phyloP scores from a whole-genome alignment of 2,113 vertebrate genomes.

The Tychaedon coryphoeus region DNA sequence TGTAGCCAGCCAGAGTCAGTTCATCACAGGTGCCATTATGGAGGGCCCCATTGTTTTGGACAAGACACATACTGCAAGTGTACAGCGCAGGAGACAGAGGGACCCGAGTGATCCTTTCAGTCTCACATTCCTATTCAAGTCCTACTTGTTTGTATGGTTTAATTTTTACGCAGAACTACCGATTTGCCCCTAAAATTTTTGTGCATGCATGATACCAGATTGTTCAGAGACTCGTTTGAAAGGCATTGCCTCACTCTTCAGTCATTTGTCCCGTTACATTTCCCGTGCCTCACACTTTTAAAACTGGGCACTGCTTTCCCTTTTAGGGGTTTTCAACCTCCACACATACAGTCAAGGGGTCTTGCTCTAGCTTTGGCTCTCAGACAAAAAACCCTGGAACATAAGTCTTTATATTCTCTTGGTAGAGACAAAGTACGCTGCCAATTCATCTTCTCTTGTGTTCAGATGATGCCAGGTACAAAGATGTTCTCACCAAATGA shows the following conservation, averaged over 20 bases:
- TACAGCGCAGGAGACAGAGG: not conserved
- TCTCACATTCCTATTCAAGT: not conserved
- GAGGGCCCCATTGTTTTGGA: not conserved
- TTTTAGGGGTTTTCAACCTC: not conserved
- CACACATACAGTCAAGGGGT: not conserved
- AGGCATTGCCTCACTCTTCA: not conserved
- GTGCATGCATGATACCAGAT: not conserved
- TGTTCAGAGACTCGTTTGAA: not conserved
- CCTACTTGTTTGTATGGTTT: not conserved
- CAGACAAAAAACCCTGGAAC: not conserved
- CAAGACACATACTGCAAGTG: not conserved
- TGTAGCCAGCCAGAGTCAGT: not conserved
- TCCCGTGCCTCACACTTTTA: not conserved
- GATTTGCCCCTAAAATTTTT: not conserved
- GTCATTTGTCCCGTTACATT: rapidly evolving
- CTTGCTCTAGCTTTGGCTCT: not conserved
- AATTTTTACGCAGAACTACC: not conserved
- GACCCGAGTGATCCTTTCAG: rapidly evolving
- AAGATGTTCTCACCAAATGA: not conserved
- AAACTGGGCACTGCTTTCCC: not conserved
- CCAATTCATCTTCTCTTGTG: not conserved
- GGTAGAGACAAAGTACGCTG: not conserved
- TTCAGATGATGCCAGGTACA: not conserved
- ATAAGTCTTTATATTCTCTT: not conserved
- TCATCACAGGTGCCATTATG: not conserved